phyloP scores from a whole-genome alignment of 2,888 invertebrate species.

The Drosophila hamatofila region DNA sequence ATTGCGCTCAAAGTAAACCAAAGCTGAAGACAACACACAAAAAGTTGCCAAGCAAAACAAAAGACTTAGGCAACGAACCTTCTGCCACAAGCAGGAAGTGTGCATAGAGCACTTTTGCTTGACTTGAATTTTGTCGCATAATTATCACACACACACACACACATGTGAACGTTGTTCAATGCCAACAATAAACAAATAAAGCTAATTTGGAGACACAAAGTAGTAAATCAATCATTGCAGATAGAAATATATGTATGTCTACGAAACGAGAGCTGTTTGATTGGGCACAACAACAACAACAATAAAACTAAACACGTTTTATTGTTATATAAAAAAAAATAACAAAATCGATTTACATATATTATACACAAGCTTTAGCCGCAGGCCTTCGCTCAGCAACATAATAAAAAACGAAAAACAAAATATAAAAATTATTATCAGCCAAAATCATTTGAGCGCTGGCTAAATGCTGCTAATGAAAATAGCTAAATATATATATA shows the following conservation, averaged over 20 bases:
- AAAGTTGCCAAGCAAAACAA: constrained; percentile 28
- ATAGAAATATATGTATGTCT: constrained; percentile 1
- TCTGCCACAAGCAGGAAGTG: constrained; percentile 63
- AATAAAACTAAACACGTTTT: constrained; percentile 37
- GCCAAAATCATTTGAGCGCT: constrained; percentile 31
- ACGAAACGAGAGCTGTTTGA: constrained; percentile 8
- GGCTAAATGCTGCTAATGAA: constrained; percentile 60
- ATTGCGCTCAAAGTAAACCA: constrained; percentile 6
- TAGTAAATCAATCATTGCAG: constrained; percentile 67
- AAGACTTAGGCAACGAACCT: constrained; percentile 61
- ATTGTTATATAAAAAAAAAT: constrained; percentile 48
- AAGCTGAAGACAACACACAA: constrained; percentile 6
- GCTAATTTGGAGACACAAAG: constrained; percentile 44
- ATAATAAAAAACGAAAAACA: constrained; percentile 29
- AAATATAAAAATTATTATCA: constrained; percentile 54
- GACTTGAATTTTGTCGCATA: constrained; percentile 49
- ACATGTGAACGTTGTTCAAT: constrained; percentile 29
- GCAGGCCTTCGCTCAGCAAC: constrained; percentile 20
- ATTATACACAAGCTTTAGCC: constrained; percentile 23
- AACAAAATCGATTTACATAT: constrained; percentile 20
- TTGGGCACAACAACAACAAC: constrained; percentile 1
- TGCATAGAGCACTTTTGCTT: constrained; percentile 29
- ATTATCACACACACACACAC: constrained; percentile 24
- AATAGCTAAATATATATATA: constrained; percentile 7
- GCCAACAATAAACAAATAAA: constrained; percentile 54